Evolutionary conservation across 2,888 invertebrate genomes (phyloP).

Genomic region (Drosophila gaucha): DNA sequence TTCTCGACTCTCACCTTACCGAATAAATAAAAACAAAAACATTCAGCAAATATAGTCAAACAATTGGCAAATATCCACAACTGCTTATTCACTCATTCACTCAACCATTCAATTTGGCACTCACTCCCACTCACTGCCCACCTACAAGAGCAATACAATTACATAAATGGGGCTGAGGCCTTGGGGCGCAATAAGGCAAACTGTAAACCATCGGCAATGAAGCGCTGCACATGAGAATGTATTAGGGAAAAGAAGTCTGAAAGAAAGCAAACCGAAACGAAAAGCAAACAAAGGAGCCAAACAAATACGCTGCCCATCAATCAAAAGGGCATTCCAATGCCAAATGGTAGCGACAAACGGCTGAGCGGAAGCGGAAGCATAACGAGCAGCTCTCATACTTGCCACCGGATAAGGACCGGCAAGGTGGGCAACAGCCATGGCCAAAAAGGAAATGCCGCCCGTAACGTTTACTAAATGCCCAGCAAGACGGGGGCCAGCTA

Average conservation of each 20-base stretch:
- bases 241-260: background rate
- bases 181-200: slow-evolving; percentile 60
- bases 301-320: slow-evolving; percentile 70
- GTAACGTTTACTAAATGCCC: slow-evolving; percentile 64
- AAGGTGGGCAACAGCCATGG: slow-evolving; percentile 51
- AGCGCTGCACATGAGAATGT: slow-evolving; percentile 43
- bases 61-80: slow-evolving; percentile 25
- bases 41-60: slow-evolving; percentile 16
- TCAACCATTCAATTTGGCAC: slow-evolving; percentile 11
- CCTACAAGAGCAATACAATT: slow-evolving; percentile 51
- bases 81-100: slow-evolving; percentile 29
- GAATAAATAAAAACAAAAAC: background rate
- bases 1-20: background rate
- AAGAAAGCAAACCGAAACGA: slow-evolving; percentile 21
- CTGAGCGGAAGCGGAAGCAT: slow-evolving; percentile 68
- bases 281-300: slow-evolving; percentile 52
- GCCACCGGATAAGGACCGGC: slow-evolving; percentile 19
- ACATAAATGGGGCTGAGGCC: slow-evolving; percentile 56
- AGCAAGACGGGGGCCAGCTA: slow-evolving; percentile 16
- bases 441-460: slow-evolving; percentile 58
- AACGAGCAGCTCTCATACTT: slow-evolving; percentile 49
- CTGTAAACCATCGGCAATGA: slow-evolving; percentile 64
- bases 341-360: slow-evolving; percentile 38
- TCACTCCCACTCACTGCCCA: slow-evolving; percentile 7
- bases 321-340: slow-evolving; percentile 64